These are phyloP conservation scores for Microcebus murinus DNA, from an alignment of 2,113 vertebrate genomes.

Conservation along the genomic window DNA sequence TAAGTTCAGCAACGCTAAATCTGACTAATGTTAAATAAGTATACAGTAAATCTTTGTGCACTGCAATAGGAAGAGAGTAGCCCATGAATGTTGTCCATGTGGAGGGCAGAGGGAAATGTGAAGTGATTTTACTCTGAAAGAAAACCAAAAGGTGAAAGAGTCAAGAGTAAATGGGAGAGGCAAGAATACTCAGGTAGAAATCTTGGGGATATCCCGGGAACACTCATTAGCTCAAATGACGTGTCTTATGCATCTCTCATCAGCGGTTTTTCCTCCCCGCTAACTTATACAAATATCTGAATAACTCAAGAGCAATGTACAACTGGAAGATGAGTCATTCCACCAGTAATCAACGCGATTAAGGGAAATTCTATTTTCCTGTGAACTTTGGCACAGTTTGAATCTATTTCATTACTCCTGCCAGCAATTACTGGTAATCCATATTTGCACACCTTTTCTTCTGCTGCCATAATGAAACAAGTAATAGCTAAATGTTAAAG, in stretches of 20 bases:
- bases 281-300: constrained; percentile 60
- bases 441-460: constrained; percentile 21
- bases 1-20: constrained; percentile 34
- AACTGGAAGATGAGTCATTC: constrained; percentile 73
- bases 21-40: neutral
- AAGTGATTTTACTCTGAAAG: constrained; percentile 49
- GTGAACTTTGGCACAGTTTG: constrained; percentile 63
- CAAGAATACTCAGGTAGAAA: constrained; percentile 26
- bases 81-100: neutral
- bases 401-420: constrained; percentile 47
- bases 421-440: constrained; percentile 1
- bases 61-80: constrained; percentile 4
- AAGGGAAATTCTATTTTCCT: constrained; percentile 71
- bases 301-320: constrained; percentile 29
- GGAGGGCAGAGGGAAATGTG: neutral
- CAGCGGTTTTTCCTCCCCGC: constrained; percentile 52
- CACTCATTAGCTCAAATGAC: constrained; percentile 47
- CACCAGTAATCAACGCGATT: constrained; percentile 43
- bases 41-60: neutral
- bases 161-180: neutral
- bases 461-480: constrained; percentile 43
- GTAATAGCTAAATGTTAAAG: constrained; percentile 33
- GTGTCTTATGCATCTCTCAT: constrained; percentile 46
- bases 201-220: constrained; percentile 55
- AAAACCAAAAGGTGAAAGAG: constrained; percentile 22